These are phyloP conservation scores for Siniperca obscura DNA, from an alignment of 2,797 vertebrate genomes.

Conservation along the genomic window DNA sequence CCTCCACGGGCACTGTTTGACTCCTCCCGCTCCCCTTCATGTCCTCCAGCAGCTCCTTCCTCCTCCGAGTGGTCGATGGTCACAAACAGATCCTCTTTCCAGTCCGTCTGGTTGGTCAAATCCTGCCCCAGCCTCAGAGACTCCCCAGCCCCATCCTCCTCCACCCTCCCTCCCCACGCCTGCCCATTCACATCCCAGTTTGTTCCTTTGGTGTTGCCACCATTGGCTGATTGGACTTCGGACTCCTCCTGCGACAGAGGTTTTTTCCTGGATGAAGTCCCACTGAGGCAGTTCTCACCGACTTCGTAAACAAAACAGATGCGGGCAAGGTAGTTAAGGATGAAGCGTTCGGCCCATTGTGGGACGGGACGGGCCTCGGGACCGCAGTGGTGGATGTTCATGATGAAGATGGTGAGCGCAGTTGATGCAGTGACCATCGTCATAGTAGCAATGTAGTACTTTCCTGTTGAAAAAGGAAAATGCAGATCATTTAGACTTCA, in stretches of 20 bases:
- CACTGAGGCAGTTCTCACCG: constrained; percentile 83
- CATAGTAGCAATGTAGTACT: constrained; percentile 97
- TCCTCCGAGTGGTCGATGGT: constrained; percentile 54
- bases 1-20: background rate
- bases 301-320: constrained; percentile 89
- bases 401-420: constrained; percentile 92
- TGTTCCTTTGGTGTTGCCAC: constrained; percentile 19
- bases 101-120: constrained; percentile 32
- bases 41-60: constrained; percentile 36
- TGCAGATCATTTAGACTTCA: background rate
- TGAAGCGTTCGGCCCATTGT: constrained; percentile 85
- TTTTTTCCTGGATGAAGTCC: background rate
- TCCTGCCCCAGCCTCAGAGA: constrained; percentile 23
- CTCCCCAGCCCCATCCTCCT: background rate
- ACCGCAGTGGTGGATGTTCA: constrained; percentile 94
- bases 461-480: constrained; percentile 81
- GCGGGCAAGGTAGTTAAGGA: constrained; percentile 87
- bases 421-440: constrained; percentile 95
- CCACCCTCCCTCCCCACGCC: constrained; percentile 39
- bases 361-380: constrained; percentile 88
- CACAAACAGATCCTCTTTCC: constrained; percentile 66
- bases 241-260: constrained; percentile 31
- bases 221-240: constrained; percentile 8
- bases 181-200: constrained; percentile 62
- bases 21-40: background rate